A percentile compares a stretch with the other conserved stretches of the same genome.
phyloP scores from a whole-genome alignment of 2,888 invertebrate species.

The Chesias legatella region DNA sequence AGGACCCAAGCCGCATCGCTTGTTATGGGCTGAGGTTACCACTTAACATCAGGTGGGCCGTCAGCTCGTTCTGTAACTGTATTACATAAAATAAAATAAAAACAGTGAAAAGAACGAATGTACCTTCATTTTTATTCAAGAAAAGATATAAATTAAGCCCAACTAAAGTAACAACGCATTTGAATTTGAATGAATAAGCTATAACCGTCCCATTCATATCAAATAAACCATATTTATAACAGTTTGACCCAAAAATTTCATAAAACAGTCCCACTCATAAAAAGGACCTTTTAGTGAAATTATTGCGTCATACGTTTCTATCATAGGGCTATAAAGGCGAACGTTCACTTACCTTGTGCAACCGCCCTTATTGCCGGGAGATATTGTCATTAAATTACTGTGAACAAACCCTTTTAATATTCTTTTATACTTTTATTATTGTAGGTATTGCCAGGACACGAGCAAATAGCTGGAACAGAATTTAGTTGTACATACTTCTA shows the following conservation, averaged over 20 bases:
- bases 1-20: too few species aligned
- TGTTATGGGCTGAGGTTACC: too few species aligned
- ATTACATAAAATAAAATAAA: too few species aligned
- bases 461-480: not conserved
- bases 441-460: not conserved
- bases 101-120: too few species aligned
- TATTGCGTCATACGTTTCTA: slow-evolving; percentile 18
- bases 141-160: not conserved
- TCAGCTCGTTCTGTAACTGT: too few species aligned
- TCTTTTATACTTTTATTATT: slow-evolving; percentile 11
- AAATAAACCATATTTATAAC: slow-evolving; percentile 20
- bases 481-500: too few species aligned
- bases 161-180: too few species aligned
- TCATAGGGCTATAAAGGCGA: slow-evolving; percentile 14
- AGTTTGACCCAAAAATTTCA: slow-evolving; percentile 21
- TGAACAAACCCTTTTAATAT: slow-evolving; percentile 23
- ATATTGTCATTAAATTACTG: slow-evolving; percentile 25
- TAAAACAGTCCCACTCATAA: slow-evolving; percentile 13
- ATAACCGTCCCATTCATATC: slow-evolving; percentile 14
- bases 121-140: not conserved
- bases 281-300: slow-evolving; percentile 19
- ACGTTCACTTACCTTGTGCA: slow-evolving; percentile 7
- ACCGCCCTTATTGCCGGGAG: slow-evolving; percentile 8
- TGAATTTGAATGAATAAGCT: too few species aligned
- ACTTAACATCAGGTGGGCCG: too few species aligned